Percentiles rank a stretch among this genome's conserved stretches.
Evolutionary conservation across 2,797 vertebrate species (phyloP).

Genomic region (Lepilemur septentrionalis): DNA sequence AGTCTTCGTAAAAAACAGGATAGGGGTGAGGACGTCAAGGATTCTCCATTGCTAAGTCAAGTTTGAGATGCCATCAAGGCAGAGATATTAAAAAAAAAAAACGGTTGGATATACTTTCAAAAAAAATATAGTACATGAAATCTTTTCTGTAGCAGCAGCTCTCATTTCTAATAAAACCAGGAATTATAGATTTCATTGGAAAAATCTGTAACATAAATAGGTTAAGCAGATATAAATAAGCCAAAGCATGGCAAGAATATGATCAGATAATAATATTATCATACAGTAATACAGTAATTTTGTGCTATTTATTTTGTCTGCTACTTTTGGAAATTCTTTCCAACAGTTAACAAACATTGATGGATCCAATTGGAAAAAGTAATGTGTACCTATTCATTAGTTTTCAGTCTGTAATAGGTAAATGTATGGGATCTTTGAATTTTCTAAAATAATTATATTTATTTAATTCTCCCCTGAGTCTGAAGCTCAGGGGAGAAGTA

Average conservation of each 20-base stretch:
- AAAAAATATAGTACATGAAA: not conserved
- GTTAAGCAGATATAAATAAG: not conserved
- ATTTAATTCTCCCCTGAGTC: too few species aligned
- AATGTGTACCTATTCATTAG: not conserved
- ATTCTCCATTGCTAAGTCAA: not conserved
- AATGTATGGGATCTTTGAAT: not conserved
- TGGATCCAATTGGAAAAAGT: not conserved
- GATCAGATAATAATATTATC: not conserved
- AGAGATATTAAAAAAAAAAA: not conserved
- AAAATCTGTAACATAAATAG: not conserved
- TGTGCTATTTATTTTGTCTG: not conserved
- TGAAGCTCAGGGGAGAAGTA: not conserved
- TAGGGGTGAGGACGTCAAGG: not conserved
- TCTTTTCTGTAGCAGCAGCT: not conserved
- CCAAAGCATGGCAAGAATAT: not conserved
- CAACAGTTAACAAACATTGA: not conserved
- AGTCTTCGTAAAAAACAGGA: not conserved
- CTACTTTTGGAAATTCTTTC: not conserved
- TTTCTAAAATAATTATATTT: constrained; percentile 45
- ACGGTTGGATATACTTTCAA: not conserved
- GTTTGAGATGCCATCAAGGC: not conserved
- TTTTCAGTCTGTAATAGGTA: not conserved
- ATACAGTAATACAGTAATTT: not conserved
- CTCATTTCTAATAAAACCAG: constrained; percentile 1
- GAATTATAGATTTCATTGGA: not conserved